These are phyloP conservation scores for Corythaeola cristata DNA, from an alignment of 2,113 vertebrate genomes.

Conservation along the genomic window DNA sequence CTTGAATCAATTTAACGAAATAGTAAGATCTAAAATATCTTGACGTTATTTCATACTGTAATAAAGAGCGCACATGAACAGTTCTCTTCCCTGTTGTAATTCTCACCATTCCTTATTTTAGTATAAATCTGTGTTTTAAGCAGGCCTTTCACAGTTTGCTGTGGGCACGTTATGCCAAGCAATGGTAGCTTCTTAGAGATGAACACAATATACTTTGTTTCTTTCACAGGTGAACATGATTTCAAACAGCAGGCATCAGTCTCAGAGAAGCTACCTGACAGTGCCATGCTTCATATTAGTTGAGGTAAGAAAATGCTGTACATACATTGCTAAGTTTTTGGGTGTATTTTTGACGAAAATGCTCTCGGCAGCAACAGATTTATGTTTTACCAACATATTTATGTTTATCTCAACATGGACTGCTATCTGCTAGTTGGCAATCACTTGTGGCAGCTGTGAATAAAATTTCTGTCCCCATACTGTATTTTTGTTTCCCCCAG, in stretches of 20 bases:
- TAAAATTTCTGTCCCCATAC: background rate
- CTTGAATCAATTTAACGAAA: background rate
- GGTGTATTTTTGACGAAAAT: background rate
- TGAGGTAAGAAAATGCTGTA: conserved; percentile 77
- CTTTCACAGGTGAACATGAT: conserved; percentile 61
- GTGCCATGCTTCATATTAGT: conserved; percentile 72
- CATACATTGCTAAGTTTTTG: background rate
- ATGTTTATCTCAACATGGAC: background rate
- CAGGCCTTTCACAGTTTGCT: background rate
- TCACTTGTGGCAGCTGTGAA: background rate
- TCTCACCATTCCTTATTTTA: background rate
- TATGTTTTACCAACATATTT: background rate
- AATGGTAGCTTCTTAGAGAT: background rate
- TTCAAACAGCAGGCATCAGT: background rate
- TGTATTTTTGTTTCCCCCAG: background rate
- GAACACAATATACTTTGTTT: background rate
- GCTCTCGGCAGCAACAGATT: background rate
- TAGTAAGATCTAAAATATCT: background rate
- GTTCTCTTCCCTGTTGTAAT: background rate
- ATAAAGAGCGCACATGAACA: background rate
- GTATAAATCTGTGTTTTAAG: background rate
- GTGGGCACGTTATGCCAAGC: background rate
- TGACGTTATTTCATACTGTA: background rate
- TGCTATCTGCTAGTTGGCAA: background rate
- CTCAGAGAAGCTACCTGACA: conserved; percentile 35